phyloP scores from a whole-genome alignment of 1,140 invertebrate species.

The Zaprionus africanus region DNA sequence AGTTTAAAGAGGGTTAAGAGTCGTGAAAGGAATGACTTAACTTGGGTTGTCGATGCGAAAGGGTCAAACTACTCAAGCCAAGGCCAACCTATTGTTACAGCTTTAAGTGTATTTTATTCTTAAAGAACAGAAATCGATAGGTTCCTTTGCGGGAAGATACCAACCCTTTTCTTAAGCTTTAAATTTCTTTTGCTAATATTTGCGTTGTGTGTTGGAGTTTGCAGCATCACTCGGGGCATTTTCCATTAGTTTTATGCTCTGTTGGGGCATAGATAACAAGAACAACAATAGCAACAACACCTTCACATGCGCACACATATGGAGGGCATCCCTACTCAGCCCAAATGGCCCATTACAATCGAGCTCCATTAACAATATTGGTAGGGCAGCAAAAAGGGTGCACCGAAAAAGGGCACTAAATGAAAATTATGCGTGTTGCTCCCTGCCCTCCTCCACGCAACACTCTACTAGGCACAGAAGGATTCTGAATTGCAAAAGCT shows the following conservation, averaged over 20 bases:
- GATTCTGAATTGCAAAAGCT: constrained; percentile 65
- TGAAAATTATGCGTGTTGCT: constrained; percentile 71
- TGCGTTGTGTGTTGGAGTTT: neutral
- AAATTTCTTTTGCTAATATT: constrained; percentile 13
- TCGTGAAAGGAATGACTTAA: neutral
- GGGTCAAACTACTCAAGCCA: neutral
- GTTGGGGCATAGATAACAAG: constrained; percentile 33
- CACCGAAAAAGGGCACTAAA: constrained; percentile 62
- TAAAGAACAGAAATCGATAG: neutral
- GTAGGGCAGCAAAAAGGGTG: constrained; percentile 48
- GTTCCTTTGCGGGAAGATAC: neutral
- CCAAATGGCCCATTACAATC: constrained; percentile 66
- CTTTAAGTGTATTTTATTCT: neutral
- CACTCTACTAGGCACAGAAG: neutral
- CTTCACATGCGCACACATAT: constrained; percentile 50
- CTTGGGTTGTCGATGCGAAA: neutral
- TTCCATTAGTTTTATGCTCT: constrained; percentile 69
- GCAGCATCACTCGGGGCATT: constrained; percentile 1
- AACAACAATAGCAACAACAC: constrained; percentile 1
- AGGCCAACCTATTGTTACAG: neutral
- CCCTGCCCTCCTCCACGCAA: too few relatives aligned
- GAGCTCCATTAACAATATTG: constrained; percentile 78
- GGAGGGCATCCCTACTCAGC: neutral
- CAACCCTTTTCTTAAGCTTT: neutral
- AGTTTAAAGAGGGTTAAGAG: neutral